Base-by-base conservation (phyloP, 2,113 vertebrate genomes). In the Trematomus loennbergii region DNA sequence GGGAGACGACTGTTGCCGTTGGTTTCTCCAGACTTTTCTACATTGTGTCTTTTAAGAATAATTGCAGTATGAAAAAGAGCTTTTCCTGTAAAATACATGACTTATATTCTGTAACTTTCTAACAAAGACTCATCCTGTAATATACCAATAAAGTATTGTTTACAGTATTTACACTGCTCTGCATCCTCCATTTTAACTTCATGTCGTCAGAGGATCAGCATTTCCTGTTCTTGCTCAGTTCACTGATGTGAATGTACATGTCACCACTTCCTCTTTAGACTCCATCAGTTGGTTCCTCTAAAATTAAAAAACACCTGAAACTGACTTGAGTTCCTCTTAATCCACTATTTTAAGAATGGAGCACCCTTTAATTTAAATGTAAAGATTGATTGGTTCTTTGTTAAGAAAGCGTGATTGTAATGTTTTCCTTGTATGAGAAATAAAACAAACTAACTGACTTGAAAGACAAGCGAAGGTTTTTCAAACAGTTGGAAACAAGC, bases 231-330 rank as follows among this genome's bases (percentile, higher is more conserved):
- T 8, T 12, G 36, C 29, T 45, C 69, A 15, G 59, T 40, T 76
- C 50, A 40, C 40, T n/a, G n/a, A 29, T 71, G 50, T 78, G 79
- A 70, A 81, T 69, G 58, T 20, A 68, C 25, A 64, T 58, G 50
- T 67, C 76, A 73, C 84, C 81, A 89, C 89, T 91, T 92, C 87
- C 87, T 79, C 68, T 87, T 87, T 62, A 59, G n/a, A 33, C 20
- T 33, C 75, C 0, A 33, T 40, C 45, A 53, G 10, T 5, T 20
- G 1, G 18, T 77, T 82, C 75, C 60, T 46, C 48, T 43, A 43
- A 71, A 62, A 58, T 17, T 5, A 40, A 40, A 7, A 40, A 40
- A 40, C 36, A 40, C 4, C 7, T 10, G 45, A 71, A 16, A 61
- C 54, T 8, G 36, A 29, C 18, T 20, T 17, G 1, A 48, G 48